Conservation (phyloP, 2,797 vertebrate genomes). For the Enoplosus armatus region DNA sequence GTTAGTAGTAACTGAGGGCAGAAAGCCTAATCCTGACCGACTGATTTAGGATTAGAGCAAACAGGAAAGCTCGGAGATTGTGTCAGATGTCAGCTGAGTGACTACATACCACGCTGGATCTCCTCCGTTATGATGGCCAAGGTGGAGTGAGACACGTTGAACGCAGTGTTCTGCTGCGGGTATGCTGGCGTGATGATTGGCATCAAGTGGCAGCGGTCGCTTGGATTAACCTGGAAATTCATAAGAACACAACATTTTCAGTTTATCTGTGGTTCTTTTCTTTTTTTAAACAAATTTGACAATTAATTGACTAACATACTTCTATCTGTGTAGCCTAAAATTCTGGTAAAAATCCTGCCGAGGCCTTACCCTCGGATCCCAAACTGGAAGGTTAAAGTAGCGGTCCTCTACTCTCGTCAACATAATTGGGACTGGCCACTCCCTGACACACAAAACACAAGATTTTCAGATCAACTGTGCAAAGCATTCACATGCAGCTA, state of each 20-base stretch:
- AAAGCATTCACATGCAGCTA: background rate
- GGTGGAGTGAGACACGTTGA: conserved; percentile 93
- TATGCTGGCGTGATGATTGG: conserved; percentile 95
- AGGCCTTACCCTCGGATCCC: conserved; percentile 91
- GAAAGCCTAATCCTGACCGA: too few species aligned
- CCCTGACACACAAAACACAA: conserved; percentile 77
- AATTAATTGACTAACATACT: background rate
- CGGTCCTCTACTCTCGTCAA: conserved; percentile 91
- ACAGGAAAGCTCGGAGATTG: background rate
- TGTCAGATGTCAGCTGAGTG: background rate
- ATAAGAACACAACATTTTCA: background rate
- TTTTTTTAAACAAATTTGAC: background rate
- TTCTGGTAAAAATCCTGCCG: background rate
- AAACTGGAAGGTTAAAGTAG: conserved; percentile 92
- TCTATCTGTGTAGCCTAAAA: background rate
- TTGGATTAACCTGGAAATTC: conserved; percentile 88
- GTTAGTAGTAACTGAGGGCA: background rate
- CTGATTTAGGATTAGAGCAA: background rate
- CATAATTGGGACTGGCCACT: conserved; percentile 92
- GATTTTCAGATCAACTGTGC: background rate
- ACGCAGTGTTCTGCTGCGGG: conserved; percentile 94
- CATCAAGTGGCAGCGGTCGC: conserved; percentile 94
- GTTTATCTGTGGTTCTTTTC: background rate
- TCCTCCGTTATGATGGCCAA: conserved; percentile 92
- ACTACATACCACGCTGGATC: conserved; percentile 90